Evolutionary conservation across 2,113 vertebrate genomes (phyloP).

Genomic region (Daboia siamensis): DNA sequence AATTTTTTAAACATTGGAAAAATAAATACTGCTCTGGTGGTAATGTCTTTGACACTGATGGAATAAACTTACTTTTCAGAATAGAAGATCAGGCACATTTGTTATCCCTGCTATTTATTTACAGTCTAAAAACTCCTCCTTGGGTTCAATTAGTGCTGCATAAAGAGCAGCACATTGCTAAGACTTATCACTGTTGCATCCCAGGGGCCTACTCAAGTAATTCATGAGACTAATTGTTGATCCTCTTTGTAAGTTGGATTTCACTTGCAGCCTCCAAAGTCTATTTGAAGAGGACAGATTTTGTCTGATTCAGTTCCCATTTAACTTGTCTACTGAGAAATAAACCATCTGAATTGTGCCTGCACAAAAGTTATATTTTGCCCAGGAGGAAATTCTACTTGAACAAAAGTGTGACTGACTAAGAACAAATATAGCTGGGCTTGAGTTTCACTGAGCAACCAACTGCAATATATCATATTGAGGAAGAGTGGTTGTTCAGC

Average conservation of each 20-base stretch:
- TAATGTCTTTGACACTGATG: background rate
- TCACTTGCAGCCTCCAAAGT: background rate
- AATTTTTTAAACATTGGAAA: background rate
- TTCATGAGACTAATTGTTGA: background rate
- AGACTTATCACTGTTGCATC: background rate
- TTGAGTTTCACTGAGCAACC: background rate
- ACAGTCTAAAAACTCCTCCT: background rate
- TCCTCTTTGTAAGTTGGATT: background rate
- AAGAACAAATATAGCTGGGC: background rate
- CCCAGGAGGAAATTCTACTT: background rate
- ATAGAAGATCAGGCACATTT: background rate
- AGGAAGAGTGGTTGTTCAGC: background rate
- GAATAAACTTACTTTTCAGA: background rate
- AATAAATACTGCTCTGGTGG: background rate
- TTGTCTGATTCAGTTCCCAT: background rate
- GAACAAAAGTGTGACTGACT: background rate
- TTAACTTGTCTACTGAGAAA: background rate
- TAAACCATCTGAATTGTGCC: background rate
- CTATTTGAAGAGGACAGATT: background rate
- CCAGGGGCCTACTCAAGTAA: background rate
- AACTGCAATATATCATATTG: background rate
- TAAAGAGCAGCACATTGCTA: background rate
- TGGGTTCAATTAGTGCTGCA: background rate
- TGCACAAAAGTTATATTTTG: background rate
- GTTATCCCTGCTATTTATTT: background rate